phyloP scores from a whole-genome alignment of 2,797 vertebrate species.

The Galaxias olidus region DNA sequence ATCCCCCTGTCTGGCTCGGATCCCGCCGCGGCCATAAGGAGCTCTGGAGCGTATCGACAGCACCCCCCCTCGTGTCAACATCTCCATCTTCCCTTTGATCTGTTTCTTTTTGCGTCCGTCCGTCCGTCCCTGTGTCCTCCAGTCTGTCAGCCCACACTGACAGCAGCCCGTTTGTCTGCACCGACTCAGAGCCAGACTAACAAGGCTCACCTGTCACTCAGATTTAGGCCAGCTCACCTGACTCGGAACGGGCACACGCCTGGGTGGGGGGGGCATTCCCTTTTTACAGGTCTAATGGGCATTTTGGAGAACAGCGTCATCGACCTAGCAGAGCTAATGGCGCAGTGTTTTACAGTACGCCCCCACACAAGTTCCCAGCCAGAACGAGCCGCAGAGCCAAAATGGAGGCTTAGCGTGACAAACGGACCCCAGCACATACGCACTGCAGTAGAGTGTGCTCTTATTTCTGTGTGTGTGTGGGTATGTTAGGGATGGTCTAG shows the following conservation, averaged over 20 bases:
- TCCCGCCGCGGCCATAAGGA: no score
- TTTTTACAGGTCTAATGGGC: background rate
- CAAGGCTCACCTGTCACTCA: conserved; percentile 34
- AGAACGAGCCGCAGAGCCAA: background rate
- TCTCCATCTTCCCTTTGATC: no score
- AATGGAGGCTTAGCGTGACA: conserved; percentile 1
- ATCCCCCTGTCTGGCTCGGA: background rate
- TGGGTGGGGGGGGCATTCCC: no score
- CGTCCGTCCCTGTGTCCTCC: no score
- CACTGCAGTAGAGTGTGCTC: background rate
- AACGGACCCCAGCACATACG: background rate
- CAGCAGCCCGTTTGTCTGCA: conserved; percentile 25
- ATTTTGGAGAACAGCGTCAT: background rate
- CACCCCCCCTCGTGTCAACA: no score
- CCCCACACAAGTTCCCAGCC: background rate
- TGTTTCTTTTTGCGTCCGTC: no score
- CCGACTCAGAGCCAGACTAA: conserved; percentile 14
- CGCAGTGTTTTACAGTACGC: background rate
- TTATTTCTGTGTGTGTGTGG: background rate
- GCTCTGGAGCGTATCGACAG: no score
- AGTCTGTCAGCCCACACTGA: no score
- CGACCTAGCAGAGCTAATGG: background rate
- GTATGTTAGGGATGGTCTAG: conserved; percentile 1
- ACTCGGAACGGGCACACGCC: background rate
- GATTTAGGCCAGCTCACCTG: background rate